Evolutionary conservation across 2,113 vertebrate genomes (phyloP), one percentile per base, ranked within the genome.

Genomic region (Carassius auratus): DNA sequence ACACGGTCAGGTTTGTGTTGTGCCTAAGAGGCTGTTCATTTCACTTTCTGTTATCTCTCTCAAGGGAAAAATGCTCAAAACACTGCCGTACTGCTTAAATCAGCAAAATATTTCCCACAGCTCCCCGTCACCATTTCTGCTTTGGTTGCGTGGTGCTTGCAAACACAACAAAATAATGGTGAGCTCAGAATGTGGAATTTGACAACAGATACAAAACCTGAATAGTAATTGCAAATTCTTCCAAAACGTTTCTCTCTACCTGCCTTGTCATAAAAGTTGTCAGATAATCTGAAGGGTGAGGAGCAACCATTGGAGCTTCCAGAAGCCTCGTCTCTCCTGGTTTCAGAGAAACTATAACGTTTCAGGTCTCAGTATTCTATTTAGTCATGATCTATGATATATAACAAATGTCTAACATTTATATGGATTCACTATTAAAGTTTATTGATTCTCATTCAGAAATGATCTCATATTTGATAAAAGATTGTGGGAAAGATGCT

Each of bases 1-100:
- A 84, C 83, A 48, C 57, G 57, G 84, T 50, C 76, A 85, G 76
- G 81, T 83, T 57, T 85, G 61, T 84, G 83, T 80, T 85, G 62
- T 59, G 23, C 81, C 84, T 80, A 59, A 79, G 50, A 71, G 66
- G 64, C 75, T 45, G 76, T 80, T 85, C 52, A 74, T 85, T 85
- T 85, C 64, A 45, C 26, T 80, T 80, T 80, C 33, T 55, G 75
- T 85, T 85, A 80, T 61, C 23, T 59, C 48, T 71, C 76, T 80
- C 50, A 38, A 71, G 59, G 76, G 61, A 23, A 71, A 78, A 57
- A 55, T n/a, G 33, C 21, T 42, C 13, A 26, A 69, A 55, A 71
- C 52, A 38, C 19, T 38, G 36, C 50, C 5, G 5, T 26, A 61
- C 21, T 85, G 84, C 84, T 85, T 77, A 79, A 85, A 80, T 85